phyloP scores from a whole-genome alignment of 2,888 invertebrate genomes.

The Mystacides longicornis region DNA sequence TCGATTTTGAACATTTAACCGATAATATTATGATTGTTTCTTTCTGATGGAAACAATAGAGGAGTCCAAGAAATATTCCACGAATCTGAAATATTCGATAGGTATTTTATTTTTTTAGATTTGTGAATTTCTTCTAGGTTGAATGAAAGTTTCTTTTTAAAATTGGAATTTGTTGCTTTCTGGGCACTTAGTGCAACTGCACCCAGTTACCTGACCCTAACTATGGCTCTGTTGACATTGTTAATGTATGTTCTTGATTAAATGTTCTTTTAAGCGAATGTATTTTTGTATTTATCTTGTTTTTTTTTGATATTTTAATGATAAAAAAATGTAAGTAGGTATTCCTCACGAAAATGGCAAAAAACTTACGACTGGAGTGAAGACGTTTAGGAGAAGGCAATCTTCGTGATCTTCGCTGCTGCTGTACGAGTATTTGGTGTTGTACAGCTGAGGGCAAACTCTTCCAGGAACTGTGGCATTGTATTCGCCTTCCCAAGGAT shows the following conservation, averaged over 20 bases:
- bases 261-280: background rate
- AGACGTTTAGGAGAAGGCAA: conserved; percentile 23
- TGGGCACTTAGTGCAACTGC: too few species aligned
- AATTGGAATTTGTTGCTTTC: too few species aligned
- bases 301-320: too few species aligned
- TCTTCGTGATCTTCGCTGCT: conserved; percentile 19
- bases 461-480: conserved; percentile 18
- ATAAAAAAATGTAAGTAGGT: background rate
- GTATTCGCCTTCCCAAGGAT: conserved; percentile 18
- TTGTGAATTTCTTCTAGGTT: too few species aligned
- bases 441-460: conserved; percentile 17
- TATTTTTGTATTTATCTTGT: background rate
- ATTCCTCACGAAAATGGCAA: background rate
- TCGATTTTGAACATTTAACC: too few species aligned
- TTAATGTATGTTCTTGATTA: background rate
- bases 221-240: too few species aligned
- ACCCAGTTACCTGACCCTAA: too few species aligned
- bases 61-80: background rate
- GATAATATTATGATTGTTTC: too few species aligned
- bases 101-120: too few species aligned
- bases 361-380: conserved; percentile 19
- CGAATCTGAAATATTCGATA: too few species aligned
- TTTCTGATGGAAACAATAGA: background rate
- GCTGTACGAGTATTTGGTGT: background rate
- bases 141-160: too few species aligned